Conservation (phyloP, 2,888 invertebrate genomes). For the Euspilapteryx auroguttella region DNA sequence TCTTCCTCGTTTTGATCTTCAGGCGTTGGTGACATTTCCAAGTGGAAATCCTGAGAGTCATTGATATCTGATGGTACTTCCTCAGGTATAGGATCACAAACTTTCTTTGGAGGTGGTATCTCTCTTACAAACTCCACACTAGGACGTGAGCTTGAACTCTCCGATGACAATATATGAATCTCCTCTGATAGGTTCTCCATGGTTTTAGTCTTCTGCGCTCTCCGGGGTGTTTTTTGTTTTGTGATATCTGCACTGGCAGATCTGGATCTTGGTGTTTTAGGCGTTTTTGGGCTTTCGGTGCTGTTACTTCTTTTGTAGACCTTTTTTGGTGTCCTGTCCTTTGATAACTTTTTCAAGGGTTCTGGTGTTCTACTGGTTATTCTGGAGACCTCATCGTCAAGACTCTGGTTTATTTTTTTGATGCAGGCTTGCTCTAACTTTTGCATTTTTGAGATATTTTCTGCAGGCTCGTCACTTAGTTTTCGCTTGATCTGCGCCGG, state of each 20-base stretch:
- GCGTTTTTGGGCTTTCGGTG: slow-evolving; percentile 31
- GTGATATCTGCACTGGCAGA: slow-evolving; percentile 38
- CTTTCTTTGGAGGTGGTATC: slow-evolving; percentile 17
- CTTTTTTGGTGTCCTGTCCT: slow-evolving; percentile 32
- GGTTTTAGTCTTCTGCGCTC: slow-evolving; percentile 15
- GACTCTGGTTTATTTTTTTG: too few species aligned
- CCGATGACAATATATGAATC: slow-evolving; percentile 12
- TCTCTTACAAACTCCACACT: slow-evolving; percentile 28
- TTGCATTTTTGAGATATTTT: slow-evolving; percentile 28
- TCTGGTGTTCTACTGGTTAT: slow-evolving; percentile 37
- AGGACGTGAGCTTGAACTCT: slow-evolving; percentile 19
- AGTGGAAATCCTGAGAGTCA: slow-evolving; percentile 43
- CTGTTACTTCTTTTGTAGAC: slow-evolving; percentile 39
- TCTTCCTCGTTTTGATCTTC: slow-evolving; percentile 14
- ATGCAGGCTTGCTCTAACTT: too few species aligned
- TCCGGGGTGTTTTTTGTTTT: slow-evolving; percentile 22
- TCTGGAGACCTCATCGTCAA: slow-evolving; percentile 40
- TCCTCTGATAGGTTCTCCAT: slow-evolving; percentile 8
- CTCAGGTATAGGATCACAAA: slow-evolving; percentile 25
- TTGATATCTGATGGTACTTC: slow-evolving; percentile 27
- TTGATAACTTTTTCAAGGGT: slow-evolving; percentile 25
- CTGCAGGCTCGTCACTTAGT: slow-evolving; percentile 22
- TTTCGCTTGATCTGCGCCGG: slow-evolving; percentile 28
- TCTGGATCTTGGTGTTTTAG: slow-evolving; percentile 33
- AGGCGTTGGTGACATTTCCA: slow-evolving; percentile 32